Percentiles rank a stretch among this genome's conserved stretches.
Conservation (phyloP, 2,888 invertebrate species). For the Mallateleia sp. region DNA sequence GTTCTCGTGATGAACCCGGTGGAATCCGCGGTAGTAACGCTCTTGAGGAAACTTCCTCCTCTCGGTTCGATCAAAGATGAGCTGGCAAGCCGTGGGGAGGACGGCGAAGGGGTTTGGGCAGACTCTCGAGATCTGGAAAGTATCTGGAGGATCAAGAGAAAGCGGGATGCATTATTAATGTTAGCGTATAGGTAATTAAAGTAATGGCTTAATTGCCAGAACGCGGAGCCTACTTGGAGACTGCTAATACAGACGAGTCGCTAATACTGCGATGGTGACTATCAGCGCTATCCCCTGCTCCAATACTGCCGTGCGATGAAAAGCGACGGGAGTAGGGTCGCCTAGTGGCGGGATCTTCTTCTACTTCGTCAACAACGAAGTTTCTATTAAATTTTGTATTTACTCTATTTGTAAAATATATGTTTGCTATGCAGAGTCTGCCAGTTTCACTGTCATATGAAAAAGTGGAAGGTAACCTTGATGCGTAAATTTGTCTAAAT, state of each 20-base stretch:
- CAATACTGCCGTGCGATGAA: constrained; percentile 39
- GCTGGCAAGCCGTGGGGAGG: constrained; percentile 36
- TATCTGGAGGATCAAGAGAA: constrained; percentile 73
- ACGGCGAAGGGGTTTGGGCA: constrained; percentile 64
- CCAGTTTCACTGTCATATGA: too few species aligned
- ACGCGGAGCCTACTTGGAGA: constrained; percentile 74
- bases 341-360: constrained; percentile 76
- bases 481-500: too few species aligned
- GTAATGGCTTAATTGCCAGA: constrained; percentile 84
- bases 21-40: constrained; percentile 56
- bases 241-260: constrained; percentile 66
- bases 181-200: constrained; percentile 83
- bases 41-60: constrained; percentile 55
- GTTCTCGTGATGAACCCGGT: constrained; percentile 54
- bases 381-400: constrained; percentile 85
- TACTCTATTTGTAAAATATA: too few species aligned
- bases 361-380: constrained; percentile 83
- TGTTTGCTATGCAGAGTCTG: too few species aligned
- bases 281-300: constrained; percentile 52
- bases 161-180: constrained; percentile 83
- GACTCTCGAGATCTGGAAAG: constrained; percentile 77
- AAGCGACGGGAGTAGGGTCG: constrained; percentile 59
- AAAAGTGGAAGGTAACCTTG: too few species aligned
- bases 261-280: constrained; percentile 57
- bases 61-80: constrained; percentile 74